Evolutionary conservation across 2,113 vertebrate genomes (phyloP).

Genomic region (Cyanocitta stelleri): DNA sequence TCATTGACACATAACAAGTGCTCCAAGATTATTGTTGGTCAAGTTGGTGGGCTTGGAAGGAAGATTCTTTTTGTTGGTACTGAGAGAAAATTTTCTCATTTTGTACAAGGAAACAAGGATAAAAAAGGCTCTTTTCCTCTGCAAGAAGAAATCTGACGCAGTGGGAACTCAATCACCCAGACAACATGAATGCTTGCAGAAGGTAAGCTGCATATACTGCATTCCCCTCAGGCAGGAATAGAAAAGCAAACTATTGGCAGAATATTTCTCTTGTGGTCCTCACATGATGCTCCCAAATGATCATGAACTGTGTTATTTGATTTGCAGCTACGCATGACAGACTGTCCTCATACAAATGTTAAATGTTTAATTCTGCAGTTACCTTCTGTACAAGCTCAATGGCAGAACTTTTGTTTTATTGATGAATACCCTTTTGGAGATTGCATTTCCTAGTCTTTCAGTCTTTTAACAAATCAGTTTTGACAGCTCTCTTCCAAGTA

Average conservation of each 20-base stretch:
- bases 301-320: background rate
- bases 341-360: background rate
- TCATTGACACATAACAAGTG: background rate
- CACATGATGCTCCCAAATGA: background rate
- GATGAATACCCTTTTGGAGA: background rate
- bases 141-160: background rate
- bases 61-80: background rate
- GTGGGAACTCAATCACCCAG: background rate
- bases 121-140: background rate
- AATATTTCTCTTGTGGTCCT: background rate
- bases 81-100: background rate
- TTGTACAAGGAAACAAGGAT: background rate
- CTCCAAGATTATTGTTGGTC: background rate
- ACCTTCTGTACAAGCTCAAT: background rate
- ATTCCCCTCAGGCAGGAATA: background rate
- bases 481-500: background rate
- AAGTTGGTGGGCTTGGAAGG: background rate
- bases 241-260: background rate
- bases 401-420: background rate
- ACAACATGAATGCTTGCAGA: conserved; percentile 54
- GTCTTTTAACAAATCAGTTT: background rate
- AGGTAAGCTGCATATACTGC: conserved; percentile 44
- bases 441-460: background rate
- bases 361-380: background rate
- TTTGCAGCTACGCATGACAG: background rate